A percentile compares a stretch with the other conserved stretches of the same genome.
These are phyloP conservation scores for Cheilosia vulpina DNA, from an alignment of 2,888 invertebrate species.

Conservation along the genomic window DNA sequence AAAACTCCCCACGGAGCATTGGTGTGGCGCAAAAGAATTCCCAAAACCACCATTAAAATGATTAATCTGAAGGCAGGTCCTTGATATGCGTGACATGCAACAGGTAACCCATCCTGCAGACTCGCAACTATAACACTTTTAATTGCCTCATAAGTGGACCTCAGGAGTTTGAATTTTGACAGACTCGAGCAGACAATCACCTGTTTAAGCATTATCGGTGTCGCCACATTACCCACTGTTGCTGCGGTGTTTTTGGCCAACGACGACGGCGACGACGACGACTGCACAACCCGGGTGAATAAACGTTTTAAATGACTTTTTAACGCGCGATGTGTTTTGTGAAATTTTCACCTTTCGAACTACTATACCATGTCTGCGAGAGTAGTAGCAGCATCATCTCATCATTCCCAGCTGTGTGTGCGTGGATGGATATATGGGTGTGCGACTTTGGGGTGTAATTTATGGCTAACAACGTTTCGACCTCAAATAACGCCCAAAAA, in stretches of 20 bases:
- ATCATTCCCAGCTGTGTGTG: conserved; percentile 1
- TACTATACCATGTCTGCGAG: neutral
- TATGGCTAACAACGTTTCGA: conserved; percentile 52
- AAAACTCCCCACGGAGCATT: conserved; percentile 25
- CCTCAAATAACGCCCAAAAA: conserved; percentile 57
- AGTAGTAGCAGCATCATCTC: conserved; percentile 27
- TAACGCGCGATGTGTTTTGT: conserved; percentile 68
- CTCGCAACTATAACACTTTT: conserved; percentile 40
- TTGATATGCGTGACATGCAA: conserved; percentile 27
- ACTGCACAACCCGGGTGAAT: conserved; percentile 73
- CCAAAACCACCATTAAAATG: conserved; percentile 42
- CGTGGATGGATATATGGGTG: neutral
- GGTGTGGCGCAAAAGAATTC: conserved; percentile 12
- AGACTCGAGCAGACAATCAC: conserved; percentile 51
- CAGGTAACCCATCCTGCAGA: conserved; percentile 40
- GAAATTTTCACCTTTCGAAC: conserved; percentile 72
- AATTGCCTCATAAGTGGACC: conserved; percentile 45
- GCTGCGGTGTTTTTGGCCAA: conserved; percentile 12
- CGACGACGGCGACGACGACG: conserved; percentile 66
- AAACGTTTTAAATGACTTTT: conserved; percentile 69
- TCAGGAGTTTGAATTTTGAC: conserved; percentile 29
- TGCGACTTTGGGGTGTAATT: conserved; percentile 38
- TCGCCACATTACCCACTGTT: conserved; percentile 10
- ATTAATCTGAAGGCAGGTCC: conserved; percentile 34
- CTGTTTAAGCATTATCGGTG: conserved; percentile 34